Evolutionary conservation across 2,113 vertebrate genomes (phyloP).

Genomic region (Erythrolamprus reginae): DNA sequence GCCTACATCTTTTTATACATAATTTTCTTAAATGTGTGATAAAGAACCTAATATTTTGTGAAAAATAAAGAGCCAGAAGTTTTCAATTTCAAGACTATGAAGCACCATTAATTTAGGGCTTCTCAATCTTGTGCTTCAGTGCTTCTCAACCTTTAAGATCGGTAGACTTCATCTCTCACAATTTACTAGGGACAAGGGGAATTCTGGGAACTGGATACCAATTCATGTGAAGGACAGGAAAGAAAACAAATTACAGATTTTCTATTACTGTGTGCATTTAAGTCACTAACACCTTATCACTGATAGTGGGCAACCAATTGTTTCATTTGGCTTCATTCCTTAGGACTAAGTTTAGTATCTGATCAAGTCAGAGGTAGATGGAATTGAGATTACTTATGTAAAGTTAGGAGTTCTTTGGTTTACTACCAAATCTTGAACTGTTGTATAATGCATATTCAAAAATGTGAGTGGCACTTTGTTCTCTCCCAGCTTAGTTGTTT

Average conservation of each 20-base stretch:
- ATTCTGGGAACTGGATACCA: neutral
- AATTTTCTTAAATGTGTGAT: neutral
- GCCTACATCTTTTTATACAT: neutral
- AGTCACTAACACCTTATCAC: neutral
- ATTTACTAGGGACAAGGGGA: neutral
- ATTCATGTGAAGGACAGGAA: neutral
- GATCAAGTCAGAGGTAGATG: neutral
- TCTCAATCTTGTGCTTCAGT: too few species aligned
- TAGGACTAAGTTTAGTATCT: neutral
- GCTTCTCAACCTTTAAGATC: too few species aligned
- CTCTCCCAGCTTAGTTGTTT: neutral
- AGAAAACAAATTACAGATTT: neutral
- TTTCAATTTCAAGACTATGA: neutral
- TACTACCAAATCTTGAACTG: neutral
- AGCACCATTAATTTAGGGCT: neutral
- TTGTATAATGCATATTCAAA: neutral
- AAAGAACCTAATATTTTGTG: neutral
- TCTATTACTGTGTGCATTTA: neutral
- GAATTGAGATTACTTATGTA: neutral
- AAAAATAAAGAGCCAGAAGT: neutral
- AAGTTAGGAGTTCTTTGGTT: neutral
- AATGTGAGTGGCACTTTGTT: neutral
- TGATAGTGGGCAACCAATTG: neutral
- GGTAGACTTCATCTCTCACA: neutral
- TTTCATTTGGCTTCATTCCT: neutral